phyloP scores from a whole-genome alignment of 2,113 vertebrate genomes.

The Acanthisitta chloris region DNA sequence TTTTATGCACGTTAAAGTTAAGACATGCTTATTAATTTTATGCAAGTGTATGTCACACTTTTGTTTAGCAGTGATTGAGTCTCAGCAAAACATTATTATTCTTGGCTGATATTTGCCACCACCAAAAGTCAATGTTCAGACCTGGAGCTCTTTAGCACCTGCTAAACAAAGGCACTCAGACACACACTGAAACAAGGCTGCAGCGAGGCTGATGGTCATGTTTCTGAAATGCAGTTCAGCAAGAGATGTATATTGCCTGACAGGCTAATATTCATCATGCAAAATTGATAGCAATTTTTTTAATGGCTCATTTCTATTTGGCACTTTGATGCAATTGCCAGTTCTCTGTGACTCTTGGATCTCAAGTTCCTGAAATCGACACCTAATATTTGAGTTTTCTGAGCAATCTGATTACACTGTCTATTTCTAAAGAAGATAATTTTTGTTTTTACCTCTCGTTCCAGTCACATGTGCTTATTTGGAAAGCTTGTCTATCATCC shows the following conservation, averaged over 20 bases:
- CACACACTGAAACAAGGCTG: not conserved
- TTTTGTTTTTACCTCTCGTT: not conserved
- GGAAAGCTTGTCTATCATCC: not conserved
- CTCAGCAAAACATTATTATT: not conserved
- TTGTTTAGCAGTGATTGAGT: not conserved
- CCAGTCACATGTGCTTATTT: not conserved
- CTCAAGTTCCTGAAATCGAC: not conserved
- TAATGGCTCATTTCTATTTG: not conserved
- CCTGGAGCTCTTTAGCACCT: not conserved
- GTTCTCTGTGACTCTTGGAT: not conserved
- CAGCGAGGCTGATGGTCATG: not conserved
- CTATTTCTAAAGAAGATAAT: not conserved
- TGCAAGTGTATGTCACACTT: not conserved
- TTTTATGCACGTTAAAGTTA: not conserved
- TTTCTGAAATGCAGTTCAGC: not conserved
- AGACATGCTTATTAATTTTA: not conserved
- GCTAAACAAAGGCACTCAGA: not conserved
- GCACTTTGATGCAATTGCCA: not conserved
- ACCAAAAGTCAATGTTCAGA: not conserved
- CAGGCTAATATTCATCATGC: not conserved
- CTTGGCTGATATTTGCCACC: not conserved
- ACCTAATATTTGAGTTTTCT: not conserved
- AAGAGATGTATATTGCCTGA: not conserved
- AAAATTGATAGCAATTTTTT: not conserved
- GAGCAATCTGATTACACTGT: not conserved